Evolutionary conservation across 2,113 vertebrate species (phyloP).

Genomic region (Pseudorasbora parva): DNA sequence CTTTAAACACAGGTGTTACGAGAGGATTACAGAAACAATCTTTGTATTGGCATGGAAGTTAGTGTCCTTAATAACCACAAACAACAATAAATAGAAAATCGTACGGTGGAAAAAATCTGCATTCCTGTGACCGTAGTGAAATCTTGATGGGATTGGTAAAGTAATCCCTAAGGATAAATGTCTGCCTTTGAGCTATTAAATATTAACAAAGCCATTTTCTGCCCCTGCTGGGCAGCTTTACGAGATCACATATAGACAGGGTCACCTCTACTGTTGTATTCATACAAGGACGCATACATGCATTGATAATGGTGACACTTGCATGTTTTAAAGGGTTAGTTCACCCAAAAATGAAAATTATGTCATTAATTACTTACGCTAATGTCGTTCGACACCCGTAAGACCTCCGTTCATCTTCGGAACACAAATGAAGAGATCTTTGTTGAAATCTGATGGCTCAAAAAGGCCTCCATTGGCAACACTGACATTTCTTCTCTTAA

Average conservation of each 20-base stretch:
- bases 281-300: background rate
- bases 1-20: background rate
- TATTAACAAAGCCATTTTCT: conserved; percentile 69
- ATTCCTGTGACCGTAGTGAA: background rate
- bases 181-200: conserved; percentile 70
- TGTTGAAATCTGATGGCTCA: too few species aligned
- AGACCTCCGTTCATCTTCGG: too few species aligned
- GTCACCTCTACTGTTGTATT: conserved; percentile 67
- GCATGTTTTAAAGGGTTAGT: background rate
- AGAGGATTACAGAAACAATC: conserved; percentile 16
- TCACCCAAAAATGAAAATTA: too few species aligned
- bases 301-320: background rate
- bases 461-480: too few species aligned
- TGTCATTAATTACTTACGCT: too few species aligned
- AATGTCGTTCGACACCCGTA: too few species aligned
- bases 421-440: too few species aligned
- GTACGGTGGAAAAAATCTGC: background rate
- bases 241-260: conserved; percentile 55
- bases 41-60: background rate
- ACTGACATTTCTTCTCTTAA: too few species aligned
- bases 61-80: background rate
- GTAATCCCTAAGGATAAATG: conserved; percentile 51
- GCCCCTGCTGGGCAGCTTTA: conserved; percentile 63
- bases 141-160: background rate
- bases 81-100: background rate